Evolutionary conservation across 2,797 vertebrate genomes (phyloP).

Genomic region (Lagorchestes hirsutus): DNA sequence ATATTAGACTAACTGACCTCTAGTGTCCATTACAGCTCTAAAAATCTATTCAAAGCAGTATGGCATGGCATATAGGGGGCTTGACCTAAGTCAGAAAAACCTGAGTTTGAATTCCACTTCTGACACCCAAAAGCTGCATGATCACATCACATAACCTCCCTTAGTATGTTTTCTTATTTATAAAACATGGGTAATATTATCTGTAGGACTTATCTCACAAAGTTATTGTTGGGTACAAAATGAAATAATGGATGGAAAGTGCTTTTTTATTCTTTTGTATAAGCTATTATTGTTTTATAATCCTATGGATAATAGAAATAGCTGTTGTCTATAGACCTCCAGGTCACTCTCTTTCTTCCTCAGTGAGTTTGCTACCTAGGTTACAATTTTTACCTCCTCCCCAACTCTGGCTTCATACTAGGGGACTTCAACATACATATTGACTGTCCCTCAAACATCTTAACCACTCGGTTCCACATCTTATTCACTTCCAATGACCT

Average conservation of each 20-base stretch:
- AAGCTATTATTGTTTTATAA: neutral
- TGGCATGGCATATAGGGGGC: neutral
- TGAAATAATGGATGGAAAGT: neutral
- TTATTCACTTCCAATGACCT: neutral
- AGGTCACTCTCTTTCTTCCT: neutral
- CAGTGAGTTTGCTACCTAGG: neutral
- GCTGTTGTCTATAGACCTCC: neutral
- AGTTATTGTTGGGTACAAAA: neutral
- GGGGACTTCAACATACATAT: neutral
- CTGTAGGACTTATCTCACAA: neutral
- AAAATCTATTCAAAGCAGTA: neutral
- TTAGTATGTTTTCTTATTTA: neutral
- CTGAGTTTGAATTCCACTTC: neutral
- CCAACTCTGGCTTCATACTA: neutral
- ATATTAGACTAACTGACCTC: neutral
- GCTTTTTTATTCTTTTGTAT: neutral
- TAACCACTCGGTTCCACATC: neutral
- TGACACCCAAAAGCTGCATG: neutral
- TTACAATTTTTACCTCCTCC: neutral
- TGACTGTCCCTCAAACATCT: neutral
- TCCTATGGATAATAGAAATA: neutral
- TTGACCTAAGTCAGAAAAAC: neutral
- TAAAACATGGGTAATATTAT: neutral
- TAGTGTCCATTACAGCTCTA: neutral
- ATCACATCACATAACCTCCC: neutral